Evolutionary conservation across 2,797 vertebrate species (phyloP).

Genomic region (Poecilia velifera): DNA sequence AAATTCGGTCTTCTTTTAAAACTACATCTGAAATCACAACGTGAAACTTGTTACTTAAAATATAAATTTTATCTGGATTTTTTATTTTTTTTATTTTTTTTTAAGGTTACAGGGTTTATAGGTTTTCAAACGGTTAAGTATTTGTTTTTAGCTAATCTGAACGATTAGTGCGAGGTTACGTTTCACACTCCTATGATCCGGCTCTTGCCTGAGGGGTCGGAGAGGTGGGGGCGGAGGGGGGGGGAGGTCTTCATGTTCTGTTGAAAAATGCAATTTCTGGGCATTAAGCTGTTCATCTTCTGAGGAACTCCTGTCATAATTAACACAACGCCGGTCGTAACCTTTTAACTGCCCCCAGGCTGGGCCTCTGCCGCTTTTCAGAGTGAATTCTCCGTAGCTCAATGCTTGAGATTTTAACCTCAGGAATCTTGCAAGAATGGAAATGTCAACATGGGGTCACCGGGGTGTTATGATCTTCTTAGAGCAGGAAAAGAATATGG

Average conservation of each 20-base stretch:
- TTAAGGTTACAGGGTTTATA: neutral
- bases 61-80: neutral
- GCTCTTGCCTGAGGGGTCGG: neutral
- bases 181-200: neutral
- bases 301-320: constrained; percentile 51
- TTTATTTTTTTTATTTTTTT: neutral
- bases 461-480: neutral
- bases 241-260: constrained; percentile 7
- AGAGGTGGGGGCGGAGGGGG: too few species aligned
- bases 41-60: neutral
- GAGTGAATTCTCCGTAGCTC: neutral
- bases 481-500: neutral
- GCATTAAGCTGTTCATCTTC: constrained; percentile 18
- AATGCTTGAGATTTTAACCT: neutral
- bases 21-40: neutral
- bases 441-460: constrained; percentile 6
- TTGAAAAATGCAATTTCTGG: constrained; percentile 12
- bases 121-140: neutral
- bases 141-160: constrained; percentile 2
- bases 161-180: neutral
- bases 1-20: neutral
- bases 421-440: constrained; percentile 4
- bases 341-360: neutral
- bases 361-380: neutral
- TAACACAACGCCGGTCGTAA: constrained; percentile 15